Evolutionary conservation across 2,888 invertebrate genomes (phyloP).

Genomic region (Meghimatium bilineatum): DNA sequence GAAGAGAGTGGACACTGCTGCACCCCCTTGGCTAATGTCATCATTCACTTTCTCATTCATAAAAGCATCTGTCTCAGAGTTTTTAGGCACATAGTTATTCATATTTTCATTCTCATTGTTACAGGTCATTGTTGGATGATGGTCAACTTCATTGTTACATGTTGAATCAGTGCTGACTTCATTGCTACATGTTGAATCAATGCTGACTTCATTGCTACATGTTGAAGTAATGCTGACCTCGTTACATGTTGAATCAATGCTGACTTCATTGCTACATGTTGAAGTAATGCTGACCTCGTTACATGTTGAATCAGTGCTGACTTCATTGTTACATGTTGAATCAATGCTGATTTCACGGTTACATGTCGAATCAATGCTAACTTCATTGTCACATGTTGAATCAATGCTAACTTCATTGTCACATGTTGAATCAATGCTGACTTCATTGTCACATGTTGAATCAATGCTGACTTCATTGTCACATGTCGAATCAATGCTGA

Average conservation of each 20-base stretch:
- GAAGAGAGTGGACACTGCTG: conserved; percentile 6
- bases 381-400: background rate
- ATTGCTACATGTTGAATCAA: too few species aligned
- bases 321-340: background rate
- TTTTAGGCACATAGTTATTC: background rate
- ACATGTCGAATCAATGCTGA: background rate
- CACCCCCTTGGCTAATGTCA: background rate
- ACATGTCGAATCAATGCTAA: background rate
- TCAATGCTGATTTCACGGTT: background rate
- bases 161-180: too few species aligned
- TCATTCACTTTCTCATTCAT: background rate
- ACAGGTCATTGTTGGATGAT: too few species aligned
- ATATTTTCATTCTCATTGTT: background rate
- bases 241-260: too few species aligned
- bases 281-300: too few species aligned
- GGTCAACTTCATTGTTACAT: too few species aligned
- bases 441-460: background rate
- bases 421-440: background rate
- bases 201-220: too few species aligned
- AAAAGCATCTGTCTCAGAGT: background rate
- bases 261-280: too few species aligned
- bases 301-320: background rate
- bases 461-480: background rate
- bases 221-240: too few species aligned
- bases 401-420: background rate